A percentile compares a stretch with the other conserved stretches of the same genome.
Conservation (phyloP, 2,888 invertebrate genomes). For the Hanleya hanleyi region DNA sequence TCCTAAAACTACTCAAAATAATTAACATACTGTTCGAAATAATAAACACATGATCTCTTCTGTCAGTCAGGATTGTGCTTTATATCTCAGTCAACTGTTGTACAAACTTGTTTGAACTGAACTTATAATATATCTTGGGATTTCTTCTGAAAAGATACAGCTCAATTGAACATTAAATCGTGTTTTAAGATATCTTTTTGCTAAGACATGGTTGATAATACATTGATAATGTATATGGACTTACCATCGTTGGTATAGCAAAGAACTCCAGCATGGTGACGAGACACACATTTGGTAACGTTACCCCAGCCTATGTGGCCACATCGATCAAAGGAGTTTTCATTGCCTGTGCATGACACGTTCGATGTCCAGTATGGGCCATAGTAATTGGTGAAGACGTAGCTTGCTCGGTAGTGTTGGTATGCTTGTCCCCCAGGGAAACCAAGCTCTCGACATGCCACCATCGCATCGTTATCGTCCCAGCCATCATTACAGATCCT, state of each 20-base stretch:
- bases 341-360: slow-evolving; percentile 52
- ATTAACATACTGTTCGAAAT: too few species aligned
- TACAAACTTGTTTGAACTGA: too few species aligned
- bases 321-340: slow-evolving; percentile 50
- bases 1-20: too few species aligned
- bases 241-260: slow-evolving; percentile 56
- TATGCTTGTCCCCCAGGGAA: slow-evolving; percentile 58
- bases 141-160: too few species aligned
- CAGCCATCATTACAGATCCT: slow-evolving; percentile 60
- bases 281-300: background rate
- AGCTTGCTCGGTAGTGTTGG: slow-evolving; percentile 51
- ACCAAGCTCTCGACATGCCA: slow-evolving; percentile 56
- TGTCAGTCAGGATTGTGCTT: too few species aligned
- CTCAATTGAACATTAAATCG: too few species aligned
- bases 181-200: too few species aligned
- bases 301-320: slow-evolving; percentile 19
- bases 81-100: too few species aligned
- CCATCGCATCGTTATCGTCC: slow-evolving; percentile 55
- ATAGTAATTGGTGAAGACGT: slow-evolving; percentile 42
- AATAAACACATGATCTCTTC: too few species aligned
- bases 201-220: too few species aligned
- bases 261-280: slow-evolving; percentile 57
- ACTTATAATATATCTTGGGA: too few species aligned
- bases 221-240: background rate
- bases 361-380: slow-evolving; percentile 78